Evolutionary conservation across 2,888 invertebrate species (phyloP).

Genomic region (Biston stratarius): DNA sequence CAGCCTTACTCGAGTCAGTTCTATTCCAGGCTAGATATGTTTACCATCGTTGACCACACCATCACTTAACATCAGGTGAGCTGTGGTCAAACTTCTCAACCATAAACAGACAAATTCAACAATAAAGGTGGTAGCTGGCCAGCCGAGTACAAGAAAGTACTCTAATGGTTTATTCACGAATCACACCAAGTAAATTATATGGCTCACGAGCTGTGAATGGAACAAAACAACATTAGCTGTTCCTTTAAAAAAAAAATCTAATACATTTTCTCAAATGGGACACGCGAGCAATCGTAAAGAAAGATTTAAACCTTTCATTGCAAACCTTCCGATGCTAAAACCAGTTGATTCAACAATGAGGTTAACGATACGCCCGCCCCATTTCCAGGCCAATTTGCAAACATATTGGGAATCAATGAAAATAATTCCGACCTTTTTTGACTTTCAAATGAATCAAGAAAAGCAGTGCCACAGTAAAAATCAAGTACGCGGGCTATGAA

Average conservation of each 20-base stretch:
- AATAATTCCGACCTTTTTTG: conserved; percentile 67
- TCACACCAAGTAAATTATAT: too few species aligned
- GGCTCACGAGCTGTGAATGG: too few species aligned
- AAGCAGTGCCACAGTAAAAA: not conserved
- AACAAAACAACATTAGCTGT: too few species aligned
- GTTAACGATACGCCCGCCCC: conserved; percentile 41
- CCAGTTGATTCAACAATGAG: conserved; percentile 55
- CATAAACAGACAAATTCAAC: too few species aligned
- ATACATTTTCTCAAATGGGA: conserved; percentile 14
- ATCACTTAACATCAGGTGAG: too few species aligned
- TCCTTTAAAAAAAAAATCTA: not conserved
- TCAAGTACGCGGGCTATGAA: conserved; percentile 15
- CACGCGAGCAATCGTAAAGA: not conserved
- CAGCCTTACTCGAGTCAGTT: too few species aligned
- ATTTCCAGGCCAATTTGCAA: conserved; percentile 54
- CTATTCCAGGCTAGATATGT: too few species aligned
- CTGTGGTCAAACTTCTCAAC: too few species aligned
- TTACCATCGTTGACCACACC: too few species aligned
- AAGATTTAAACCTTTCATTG: conserved; percentile 26
- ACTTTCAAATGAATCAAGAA: conserved; percentile 67
- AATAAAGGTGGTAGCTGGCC: too few species aligned
- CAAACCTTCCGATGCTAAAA: conserved; percentile 38
- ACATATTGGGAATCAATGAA: conserved; percentile 67
- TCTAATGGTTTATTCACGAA: too few species aligned
- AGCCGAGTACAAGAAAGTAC: too few species aligned